Evolutionary conservation across 2,888 invertebrate species (phyloP).

Genomic region (Ophonus ardosiacus): DNA sequence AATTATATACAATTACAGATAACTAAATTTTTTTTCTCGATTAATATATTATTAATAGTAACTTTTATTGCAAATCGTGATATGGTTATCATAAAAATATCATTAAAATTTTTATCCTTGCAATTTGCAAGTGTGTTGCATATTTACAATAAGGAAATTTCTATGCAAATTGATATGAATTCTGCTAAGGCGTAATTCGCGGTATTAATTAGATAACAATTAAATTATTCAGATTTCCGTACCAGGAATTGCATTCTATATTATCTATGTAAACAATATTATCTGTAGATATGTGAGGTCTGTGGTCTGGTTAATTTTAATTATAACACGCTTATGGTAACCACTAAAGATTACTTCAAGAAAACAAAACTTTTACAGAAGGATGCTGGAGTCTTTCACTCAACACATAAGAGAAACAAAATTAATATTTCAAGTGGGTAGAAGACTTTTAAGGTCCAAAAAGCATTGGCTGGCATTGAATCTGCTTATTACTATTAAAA

Average conservation of each 20-base stretch:
- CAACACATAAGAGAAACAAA: not conserved
- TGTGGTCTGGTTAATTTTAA: not conserved
- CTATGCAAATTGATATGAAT: not conserved
- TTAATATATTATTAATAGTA: too few species aligned
- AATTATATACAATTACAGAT: too few species aligned
- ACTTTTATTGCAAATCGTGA: too few species aligned
- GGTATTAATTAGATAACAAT: constrained; percentile 14
- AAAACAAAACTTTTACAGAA: not conserved
- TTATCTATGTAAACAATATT: constrained; percentile 24
- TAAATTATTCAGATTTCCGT: not conserved
- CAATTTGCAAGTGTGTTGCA: too few species aligned
- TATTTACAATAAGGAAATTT: not conserved
- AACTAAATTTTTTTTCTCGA: too few species aligned
- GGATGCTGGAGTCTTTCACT: not conserved
- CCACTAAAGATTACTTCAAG: constrained; percentile 4
- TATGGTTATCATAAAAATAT: too few species aligned
- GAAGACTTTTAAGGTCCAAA: too few species aligned
- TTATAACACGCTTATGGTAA: not conserved
- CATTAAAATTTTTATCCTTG: too few species aligned
- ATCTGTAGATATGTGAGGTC: not conserved
- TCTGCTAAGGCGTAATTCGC: not conserved
- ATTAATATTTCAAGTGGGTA: too few species aligned
- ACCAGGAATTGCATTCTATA: not conserved
- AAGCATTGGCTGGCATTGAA: too few species aligned
- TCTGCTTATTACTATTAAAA: too few species aligned